phyloP scores from a whole-genome alignment of 2,113 vertebrate species.

The Macheiramphus alcinus region DNA sequence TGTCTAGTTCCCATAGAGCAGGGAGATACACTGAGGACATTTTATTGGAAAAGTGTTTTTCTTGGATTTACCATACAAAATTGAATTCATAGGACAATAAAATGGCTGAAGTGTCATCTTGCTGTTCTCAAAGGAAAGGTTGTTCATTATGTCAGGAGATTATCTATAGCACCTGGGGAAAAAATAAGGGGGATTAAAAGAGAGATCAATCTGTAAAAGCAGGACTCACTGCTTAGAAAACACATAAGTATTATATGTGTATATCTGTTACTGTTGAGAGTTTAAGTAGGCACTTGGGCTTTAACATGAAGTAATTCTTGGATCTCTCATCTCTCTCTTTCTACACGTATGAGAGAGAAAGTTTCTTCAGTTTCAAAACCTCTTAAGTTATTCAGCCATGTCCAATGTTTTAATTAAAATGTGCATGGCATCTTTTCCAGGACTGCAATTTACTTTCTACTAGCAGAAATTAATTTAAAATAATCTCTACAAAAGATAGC shows the following conservation, averaged over 20 bases:
- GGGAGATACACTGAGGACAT: not conserved
- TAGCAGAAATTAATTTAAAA: not conserved
- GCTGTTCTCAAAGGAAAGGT: not conserved
- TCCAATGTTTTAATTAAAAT: not conserved
- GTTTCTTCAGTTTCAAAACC: not conserved
- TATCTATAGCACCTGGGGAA: not conserved
- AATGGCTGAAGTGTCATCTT: not conserved
- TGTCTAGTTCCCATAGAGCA: not conserved
- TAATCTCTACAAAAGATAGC: not conserved
- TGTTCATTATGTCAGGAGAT: not conserved
- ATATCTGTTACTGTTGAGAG: not conserved
- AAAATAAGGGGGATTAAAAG: not conserved
- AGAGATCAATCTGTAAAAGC: not conserved
- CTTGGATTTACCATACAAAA: not conserved
- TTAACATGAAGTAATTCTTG: not conserved
- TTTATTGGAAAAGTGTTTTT: not conserved
- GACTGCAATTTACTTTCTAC: not conserved
- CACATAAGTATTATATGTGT: not conserved
- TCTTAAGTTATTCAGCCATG: not conserved
- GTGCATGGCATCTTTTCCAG: not conserved
- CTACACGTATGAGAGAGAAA: not conserved
- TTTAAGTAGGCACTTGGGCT: not conserved
- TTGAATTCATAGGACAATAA: not conserved
- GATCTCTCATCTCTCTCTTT: not conserved
- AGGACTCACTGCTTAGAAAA: not conserved